Percentiles rank a stretch among this genome's conserved stretches.
phyloP scores from a whole-genome alignment of 2,888 invertebrate species.

The Oasisia sp. region DNA sequence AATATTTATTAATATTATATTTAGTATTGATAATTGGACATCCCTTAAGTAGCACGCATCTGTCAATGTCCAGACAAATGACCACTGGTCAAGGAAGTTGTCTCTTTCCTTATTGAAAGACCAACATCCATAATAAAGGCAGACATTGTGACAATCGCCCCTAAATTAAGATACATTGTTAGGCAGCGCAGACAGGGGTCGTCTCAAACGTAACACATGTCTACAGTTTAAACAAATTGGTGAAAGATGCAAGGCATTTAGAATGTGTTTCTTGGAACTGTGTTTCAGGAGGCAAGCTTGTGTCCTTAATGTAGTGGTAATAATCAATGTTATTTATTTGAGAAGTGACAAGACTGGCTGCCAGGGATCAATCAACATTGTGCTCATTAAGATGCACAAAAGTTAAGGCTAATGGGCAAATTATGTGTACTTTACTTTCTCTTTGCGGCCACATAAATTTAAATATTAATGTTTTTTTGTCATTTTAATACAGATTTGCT shows the following conservation, averaged over 20 bases:
- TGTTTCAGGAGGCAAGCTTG: no score
- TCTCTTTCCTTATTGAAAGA: background rate
- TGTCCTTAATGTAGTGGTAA: no score
- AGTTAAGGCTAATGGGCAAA: no score
- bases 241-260: background rate
- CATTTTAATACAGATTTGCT: no score
- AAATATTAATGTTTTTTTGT: no score
- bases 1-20: no score
- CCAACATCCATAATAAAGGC: background rate
- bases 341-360: background rate
- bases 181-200: background rate
- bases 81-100: background rate
- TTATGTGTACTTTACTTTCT: background rate
- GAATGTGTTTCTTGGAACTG: background rate
- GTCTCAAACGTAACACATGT: background rate
- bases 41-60: no score
- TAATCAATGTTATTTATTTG: no score
- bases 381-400: background rate
- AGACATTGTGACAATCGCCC: background rate
- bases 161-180: background rate
- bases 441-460: background rate
- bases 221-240: background rate
- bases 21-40: no score
- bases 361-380: background rate
- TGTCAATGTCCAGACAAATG: background rate